Evolutionary conservation across 2,797 vertebrate genomes (phyloP).

Genomic region (Gobionotothen gibberifrons): DNA sequence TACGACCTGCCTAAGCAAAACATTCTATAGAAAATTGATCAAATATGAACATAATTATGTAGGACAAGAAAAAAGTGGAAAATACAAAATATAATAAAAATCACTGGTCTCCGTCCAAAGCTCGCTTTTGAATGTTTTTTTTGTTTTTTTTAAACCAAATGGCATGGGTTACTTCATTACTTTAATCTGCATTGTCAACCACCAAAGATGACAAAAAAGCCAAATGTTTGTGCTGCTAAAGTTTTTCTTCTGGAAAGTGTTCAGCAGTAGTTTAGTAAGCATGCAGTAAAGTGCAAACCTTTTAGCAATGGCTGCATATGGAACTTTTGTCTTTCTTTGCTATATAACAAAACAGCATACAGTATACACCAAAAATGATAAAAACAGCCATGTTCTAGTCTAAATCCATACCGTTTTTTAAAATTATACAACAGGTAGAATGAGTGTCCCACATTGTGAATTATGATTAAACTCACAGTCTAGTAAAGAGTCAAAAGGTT

Average conservation of each 20-base stretch:
- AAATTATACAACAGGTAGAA: constrained; percentile 50
- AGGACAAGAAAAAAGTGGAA: constrained; percentile 4
- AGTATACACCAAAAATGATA: constrained; percentile 7
- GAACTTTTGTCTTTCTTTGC: constrained; percentile 2
- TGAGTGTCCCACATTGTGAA: constrained; percentile 37
- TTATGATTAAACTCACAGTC: constrained; percentile 49
- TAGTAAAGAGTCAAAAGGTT: constrained; percentile 36
- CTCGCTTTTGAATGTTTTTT: neutral
- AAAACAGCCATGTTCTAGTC: constrained; percentile 36
- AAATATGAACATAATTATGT: constrained; percentile 22
- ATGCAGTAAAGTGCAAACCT: constrained; percentile 22
- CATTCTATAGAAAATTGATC: neutral
- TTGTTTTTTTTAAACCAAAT: constrained; percentile 5
- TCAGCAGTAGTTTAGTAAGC: constrained; percentile 38
- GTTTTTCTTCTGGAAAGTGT: constrained; percentile 4
- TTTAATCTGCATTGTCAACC: neutral
- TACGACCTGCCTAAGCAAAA: neutral
- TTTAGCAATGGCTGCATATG: constrained; percentile 13
- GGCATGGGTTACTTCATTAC: constrained; percentile 6
- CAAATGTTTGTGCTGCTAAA: constrained; percentile 11
- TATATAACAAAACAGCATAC: constrained; percentile 37
- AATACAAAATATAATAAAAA: neutral
- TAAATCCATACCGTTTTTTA: constrained; percentile 42
- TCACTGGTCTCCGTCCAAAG: neutral
- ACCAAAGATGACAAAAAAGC: constrained; percentile 6